A percentile compares a stretch with the other conserved stretches of the same genome.
These are phyloP conservation scores for Drosophila ezoana DNA, from an alignment of 2,888 invertebrate genomes.

Conservation along the genomic window DNA sequence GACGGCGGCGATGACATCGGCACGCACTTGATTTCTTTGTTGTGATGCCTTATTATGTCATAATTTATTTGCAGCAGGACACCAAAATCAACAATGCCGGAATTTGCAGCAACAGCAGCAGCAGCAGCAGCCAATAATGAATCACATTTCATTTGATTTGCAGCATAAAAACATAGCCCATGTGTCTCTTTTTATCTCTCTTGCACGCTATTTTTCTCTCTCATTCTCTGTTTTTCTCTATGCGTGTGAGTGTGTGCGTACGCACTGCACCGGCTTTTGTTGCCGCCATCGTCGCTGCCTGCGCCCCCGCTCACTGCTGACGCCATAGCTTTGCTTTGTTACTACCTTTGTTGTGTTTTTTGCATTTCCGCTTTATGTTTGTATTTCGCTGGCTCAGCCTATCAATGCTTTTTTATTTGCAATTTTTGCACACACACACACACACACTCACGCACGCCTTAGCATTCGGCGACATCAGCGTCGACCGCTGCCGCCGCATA, in stretches of 20 bases:
- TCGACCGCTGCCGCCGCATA: slow-evolving; percentile 46
- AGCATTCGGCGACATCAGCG: slow-evolving; percentile 42
- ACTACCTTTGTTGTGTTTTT: slow-evolving; percentile 73
- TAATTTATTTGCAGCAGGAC: slow-evolving; percentile 73
- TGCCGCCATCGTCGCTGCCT: slow-evolving; percentile 52
- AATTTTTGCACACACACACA: slow-evolving; percentile 44
- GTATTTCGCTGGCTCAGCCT: slow-evolving; percentile 63
- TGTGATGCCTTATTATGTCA: slow-evolving; percentile 71
- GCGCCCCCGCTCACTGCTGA: slow-evolving; percentile 50
- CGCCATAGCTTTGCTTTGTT: slow-evolving; percentile 56
- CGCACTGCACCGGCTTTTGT: slow-evolving; percentile 76
- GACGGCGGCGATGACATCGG: slow-evolving; percentile 23
- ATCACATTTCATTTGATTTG: slow-evolving; percentile 68
- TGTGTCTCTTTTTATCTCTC: slow-evolving; percentile 10
- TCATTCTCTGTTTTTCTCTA: slow-evolving; percentile 9
- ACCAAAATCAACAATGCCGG: slow-evolving; percentile 62
- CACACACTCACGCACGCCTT: slow-evolving; percentile 34
- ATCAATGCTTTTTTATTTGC: slow-evolving; percentile 58
- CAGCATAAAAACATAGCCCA: slow-evolving; percentile 43
- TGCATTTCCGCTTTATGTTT: slow-evolving; percentile 72
- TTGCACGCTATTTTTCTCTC: slow-evolving; percentile 4
- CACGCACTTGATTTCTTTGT: slow-evolving; percentile 56
- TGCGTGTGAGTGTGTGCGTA: slow-evolving; percentile 39
- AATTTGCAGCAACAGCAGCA: slow-evolving; percentile 45
- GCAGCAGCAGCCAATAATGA: slow-evolving; percentile 57